Base-by-base conservation (phyloP, 2,113 vertebrate species). In the Gallinago media region DNA sequence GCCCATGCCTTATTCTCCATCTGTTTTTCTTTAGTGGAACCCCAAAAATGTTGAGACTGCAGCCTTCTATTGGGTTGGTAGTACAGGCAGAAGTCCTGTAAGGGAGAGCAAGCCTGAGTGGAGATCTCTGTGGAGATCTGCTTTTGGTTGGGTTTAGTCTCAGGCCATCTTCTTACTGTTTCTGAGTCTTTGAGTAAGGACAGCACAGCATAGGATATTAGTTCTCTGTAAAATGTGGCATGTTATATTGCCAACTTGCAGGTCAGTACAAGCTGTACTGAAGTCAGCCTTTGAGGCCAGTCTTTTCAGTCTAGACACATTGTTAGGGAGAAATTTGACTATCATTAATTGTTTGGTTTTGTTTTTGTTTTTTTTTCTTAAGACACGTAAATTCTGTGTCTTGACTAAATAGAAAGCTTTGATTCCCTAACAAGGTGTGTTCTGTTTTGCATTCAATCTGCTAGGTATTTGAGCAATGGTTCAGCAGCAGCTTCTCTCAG, bases 401-500 rank as follows among this genome's bases (percentile, higher is more conserved):
- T 71, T 83, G 7, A 26, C n/a, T 83, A 66, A 55, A 52, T 72
- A 47, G 32, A 44, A 56, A 75, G 12, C 38, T 82, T 82, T 85
- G 49, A n/a, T 88, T 80, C 18, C 58, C 18, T 94, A 61, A 92
- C 2, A 9, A 54, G 8, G 4, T 55, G 3, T 19, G 3, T 84
- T 94, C 65, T 83, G 3, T 73, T 94, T 89, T 79, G 15, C 55
- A 62, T 96, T 79, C 36, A 32, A 62, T 54, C 32, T 62, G 23
- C 29, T 55, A 98, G 97, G 62, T 98, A 72, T 76, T 97, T 56
- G 34, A 91, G 16, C 97, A 95, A 50, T 94, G 96, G 97, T 42
- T 80, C 3, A 50, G 38, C 40, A 88, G 49, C 52, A 77, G 25
- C 15, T 15, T 88, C 31, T 29, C 66, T 82, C 94, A 96, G 63